Evolutionary conservation across 2,113 vertebrate genomes (phyloP), one percentile per base, ranked within the genome.

Genomic region (Grammomys dolichurus): DNA sequence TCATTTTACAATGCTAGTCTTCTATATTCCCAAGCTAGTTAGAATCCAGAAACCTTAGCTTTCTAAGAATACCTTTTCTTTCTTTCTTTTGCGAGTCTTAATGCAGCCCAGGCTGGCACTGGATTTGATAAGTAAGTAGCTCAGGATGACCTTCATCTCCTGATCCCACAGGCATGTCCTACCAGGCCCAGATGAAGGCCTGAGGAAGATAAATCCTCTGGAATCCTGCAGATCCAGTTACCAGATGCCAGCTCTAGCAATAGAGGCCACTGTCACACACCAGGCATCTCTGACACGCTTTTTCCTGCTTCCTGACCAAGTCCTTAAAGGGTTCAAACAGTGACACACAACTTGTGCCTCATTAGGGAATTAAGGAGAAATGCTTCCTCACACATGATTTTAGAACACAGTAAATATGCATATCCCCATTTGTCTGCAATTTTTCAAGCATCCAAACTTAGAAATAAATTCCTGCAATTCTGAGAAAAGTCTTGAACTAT

Each of bases 211-310:
- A 76, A 87, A 91, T n/a, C 77, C 65, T 93, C 78, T 48, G 40
- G 58, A 67, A 28, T 82, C 65, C 22, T 58, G 14, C 10, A 56
- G 70, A 90, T 95, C 92, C 73, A 60, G 85, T 91, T 93, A 93
- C 86, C 73, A 82, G 51, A 85, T 46, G 58, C 77, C 56, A 91
- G 80, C 48, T 28, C 78, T 72, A 87, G 95, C 89, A 91, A 91
- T 22, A 94, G 82, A 95, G 70, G 43, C 58, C 72, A 73, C 26
- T 7, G 76, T 95, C 90, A 91, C 86, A 76, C 43, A 19, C 14
- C 67, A 96, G 91, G 72, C 78, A 96, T 85, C 88, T 93, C 91
- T 75, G 91, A 96, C 91, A 75, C 0, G 26, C 22, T 69, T 89
- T 81, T 89, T 91, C 92, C 92, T 93, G 75, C 48, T 76, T 91